Evolutionary conservation across 2,888 invertebrate genomes (phyloP).

Genomic region (Stenoptilia bipunctidactyla): DNA sequence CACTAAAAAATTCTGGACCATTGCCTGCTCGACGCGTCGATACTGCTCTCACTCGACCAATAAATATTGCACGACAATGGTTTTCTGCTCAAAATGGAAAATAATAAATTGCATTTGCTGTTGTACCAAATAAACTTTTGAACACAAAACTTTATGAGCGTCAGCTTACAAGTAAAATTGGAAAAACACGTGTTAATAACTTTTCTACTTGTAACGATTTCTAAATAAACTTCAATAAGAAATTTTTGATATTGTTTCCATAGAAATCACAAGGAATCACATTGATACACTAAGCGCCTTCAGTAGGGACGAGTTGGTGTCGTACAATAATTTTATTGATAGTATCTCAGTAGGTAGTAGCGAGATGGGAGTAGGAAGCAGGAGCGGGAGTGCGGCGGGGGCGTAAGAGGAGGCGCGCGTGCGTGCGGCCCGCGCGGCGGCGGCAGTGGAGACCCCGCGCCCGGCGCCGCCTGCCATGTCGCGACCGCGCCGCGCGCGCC

Average conservation of each 20-base stretch:
- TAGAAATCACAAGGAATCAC: constrained; percentile 25
- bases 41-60: constrained; percentile 15
- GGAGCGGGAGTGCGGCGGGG: constrained; percentile 21
- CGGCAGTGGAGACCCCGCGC: constrained; percentile 22
- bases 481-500: constrained; percentile 47
- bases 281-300: constrained; percentile 33
- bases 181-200: too few species aligned
- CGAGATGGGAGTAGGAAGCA: constrained; percentile 58
- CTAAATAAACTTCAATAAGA: background rate
- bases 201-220: too few species aligned
- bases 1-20: constrained; percentile 27
- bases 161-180: too few species aligned
- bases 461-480: constrained; percentile 23
- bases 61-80: too few species aligned
- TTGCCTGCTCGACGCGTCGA: constrained; percentile 25
- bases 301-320: constrained; percentile 45
- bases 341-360: constrained; percentile 62
- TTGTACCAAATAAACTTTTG: too few species aligned
- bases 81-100: too few species aligned
- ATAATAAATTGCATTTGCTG: too few species aligned
- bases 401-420: constrained; percentile 31
- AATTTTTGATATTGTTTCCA: too few species aligned
- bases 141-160: too few species aligned
- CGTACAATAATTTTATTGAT: constrained; percentile 68
- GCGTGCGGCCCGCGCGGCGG: constrained; percentile 31